These are phyloP conservation scores for Parazoanthus atlanticus DNA, from an alignment of 92 coral and sea anemone species.

Conservation along the genomic window DNA sequence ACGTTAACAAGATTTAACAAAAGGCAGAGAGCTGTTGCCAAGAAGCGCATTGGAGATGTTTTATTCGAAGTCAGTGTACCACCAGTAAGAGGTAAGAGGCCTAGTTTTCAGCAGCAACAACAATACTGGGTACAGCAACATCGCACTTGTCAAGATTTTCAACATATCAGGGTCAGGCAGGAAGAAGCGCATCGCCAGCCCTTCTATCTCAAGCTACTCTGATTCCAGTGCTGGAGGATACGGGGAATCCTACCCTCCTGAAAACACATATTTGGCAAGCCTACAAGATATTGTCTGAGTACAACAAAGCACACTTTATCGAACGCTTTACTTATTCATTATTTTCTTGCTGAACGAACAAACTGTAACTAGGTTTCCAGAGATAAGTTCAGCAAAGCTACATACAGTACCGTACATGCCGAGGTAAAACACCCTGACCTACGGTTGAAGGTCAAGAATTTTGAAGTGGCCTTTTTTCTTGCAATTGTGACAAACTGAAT, in stretches of 20 bases:
- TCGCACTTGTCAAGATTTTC: background rate
- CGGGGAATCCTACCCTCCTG: constrained; percentile 1
- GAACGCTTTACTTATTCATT: background rate
- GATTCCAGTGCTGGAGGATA: background rate
- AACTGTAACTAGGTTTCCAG: background rate
- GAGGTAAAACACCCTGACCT: too few relatives aligned
- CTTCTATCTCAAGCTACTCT: background rate
- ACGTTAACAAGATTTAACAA: constrained; percentile 32
- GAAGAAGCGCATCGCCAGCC: background rate
- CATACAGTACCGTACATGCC: too few relatives aligned
- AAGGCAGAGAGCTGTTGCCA: constrained; percentile 37
- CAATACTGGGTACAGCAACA: background rate
- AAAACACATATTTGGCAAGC: background rate
- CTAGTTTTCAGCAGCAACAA: background rate
- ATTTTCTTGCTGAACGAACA: background rate
- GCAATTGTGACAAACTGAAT: too few relatives aligned
- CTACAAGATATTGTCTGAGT: background rate
- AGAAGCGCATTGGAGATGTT: constrained; percentile 38
- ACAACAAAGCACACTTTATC: constrained; percentile 2
- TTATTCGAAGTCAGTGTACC: constrained; percentile 33
- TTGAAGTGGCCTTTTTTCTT: too few relatives aligned
- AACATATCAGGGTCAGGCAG: background rate
- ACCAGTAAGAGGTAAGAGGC: background rate
- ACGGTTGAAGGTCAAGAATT: background rate
- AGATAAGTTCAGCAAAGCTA: too few relatives aligned